Evolutionary conservation across 2,888 invertebrate genomes (phyloP), one percentile per base, ranked within the genome.

Genomic region (Tipula unca): DNA sequence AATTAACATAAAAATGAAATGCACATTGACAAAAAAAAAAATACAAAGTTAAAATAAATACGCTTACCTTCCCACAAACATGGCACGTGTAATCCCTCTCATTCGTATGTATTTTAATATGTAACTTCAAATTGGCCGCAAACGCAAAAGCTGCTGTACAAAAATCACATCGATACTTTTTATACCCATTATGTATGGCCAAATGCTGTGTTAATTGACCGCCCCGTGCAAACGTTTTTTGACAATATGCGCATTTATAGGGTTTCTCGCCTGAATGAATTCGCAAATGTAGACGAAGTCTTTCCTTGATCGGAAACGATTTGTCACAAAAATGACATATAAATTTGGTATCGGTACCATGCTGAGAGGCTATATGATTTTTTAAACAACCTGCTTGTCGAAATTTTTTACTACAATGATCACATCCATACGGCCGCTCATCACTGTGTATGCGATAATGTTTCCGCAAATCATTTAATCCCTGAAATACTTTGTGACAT

Each of bases 41-140:
- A 83, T 17, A 14, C 13, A 54, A 5, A 54, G 13, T n/a, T n/a
- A 82, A 25, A 29, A 29, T 13, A n/a, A 29, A 83, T 17, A 14
- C 13, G n/a, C 83, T 84, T 85, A 86, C 86, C 85, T 95, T 95
- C 0, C 96, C 95, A 89, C 97, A 97, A 85, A 95, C 93, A 87
- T 95, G 94, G 89, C 97, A 97, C 42, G 94, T 93, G 90, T 94
- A 95, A 89, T 96, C 95, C 87, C 94, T 93, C 17, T 95, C 94
- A 87, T 95, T 94, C 36, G 94, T 92, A 91, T 96, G 96, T 0
- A 94, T 92, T 89, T 94, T 94, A 87, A 94, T 91, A 89, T 95
- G 95, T 29, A 92, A 89, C 86, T 93, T 92, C 29, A 95, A 89
- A 88, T 94, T 94, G 83, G 93, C 93, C 36, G 93, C 92, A 87